A percentile compares a stretch with the other conserved stretches of the same genome.
phyloP scores from a whole-genome alignment of 2,888 invertebrate species.

The Icerya purchasi region DNA sequence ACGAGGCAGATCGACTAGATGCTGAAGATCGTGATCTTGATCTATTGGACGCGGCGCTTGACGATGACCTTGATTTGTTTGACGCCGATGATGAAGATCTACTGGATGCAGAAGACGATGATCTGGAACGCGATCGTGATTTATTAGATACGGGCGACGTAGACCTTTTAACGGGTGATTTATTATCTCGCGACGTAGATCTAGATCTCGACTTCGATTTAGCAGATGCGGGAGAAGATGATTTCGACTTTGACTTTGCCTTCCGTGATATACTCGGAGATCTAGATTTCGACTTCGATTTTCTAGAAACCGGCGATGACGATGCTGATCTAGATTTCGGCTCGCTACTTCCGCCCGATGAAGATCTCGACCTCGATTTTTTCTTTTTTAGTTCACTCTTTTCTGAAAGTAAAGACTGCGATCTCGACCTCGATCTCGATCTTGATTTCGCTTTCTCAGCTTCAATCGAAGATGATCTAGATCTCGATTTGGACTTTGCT shows the following conservation, averaged over 20 bases:
- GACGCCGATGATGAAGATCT: background rate
- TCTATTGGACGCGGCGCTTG: background rate
- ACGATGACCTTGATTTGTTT: background rate
- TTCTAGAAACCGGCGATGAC: background rate
- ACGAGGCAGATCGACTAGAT: background rate
- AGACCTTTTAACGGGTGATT: background rate
- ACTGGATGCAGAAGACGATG: background rate
- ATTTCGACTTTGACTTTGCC: background rate
- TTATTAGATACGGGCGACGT: background rate
- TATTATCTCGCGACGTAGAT: background rate
- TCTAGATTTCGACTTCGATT: background rate
- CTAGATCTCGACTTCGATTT: background rate
- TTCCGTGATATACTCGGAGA: background rate
- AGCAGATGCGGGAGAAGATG: background rate
- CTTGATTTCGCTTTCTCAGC: no score
- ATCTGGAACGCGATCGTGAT: background rate
- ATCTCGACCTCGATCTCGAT: no score
- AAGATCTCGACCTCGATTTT: no score
- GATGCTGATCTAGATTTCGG: background rate
- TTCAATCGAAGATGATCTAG: background rate
- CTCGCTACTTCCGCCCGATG: no score
- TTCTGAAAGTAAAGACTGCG: no score
- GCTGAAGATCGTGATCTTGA: background rate
- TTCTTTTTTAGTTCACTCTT: no score
- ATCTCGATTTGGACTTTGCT: background rate